Base-by-base conservation (phyloP, 2,113 vertebrate species). In the Passer domesticus region DNA sequence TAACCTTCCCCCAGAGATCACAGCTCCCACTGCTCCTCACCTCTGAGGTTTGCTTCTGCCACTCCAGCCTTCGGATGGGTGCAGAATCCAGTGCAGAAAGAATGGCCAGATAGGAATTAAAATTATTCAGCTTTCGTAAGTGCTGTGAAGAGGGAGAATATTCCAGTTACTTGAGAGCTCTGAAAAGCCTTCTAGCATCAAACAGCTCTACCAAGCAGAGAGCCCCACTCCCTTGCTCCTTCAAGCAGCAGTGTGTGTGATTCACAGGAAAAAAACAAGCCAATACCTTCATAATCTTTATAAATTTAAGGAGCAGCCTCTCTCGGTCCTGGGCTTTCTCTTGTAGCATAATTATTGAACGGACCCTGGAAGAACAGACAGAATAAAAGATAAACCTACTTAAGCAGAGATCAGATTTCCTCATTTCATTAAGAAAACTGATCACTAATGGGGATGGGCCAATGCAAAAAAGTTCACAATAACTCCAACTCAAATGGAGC, bases 1-100 rank as follows among this genome's bases (percentile, higher is more conserved):
- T 15, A 7, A 10, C 47, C 18, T n/a, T 35, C 8, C 25, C 50
- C 21, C 59, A 43, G 2, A 81, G 50, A 16, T 20, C 25, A 28
- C 24, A 92, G 58, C 30, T 27, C 50, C 25, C 3, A 4, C 46
- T 44, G 72, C 66, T 76, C 23, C 97, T 97, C 92, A 99, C 99
- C 99, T 99, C 99, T 22, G 99, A 99, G n/a, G 99, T 99, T 97
- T 99, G 99, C 68, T 99, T 99, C 98, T 99, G 99, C 99, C 99
- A 99, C 96, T 99, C 99, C 74, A 99, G 96, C 87, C 99, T 98
- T 89, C 99, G 98, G 97, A 99, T 99, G 81, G 99, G 99, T 2
- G 99, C 99, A 1, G 99, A 99, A 97, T 99, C 99, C 97, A 99
- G 96, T 3, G 99, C 99, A 0, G 99, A 99, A 91, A 99, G 98